Evolutionary conservation across 2,113 vertebrate genomes (phyloP).

Genomic region (Entomyzon cyanotis): DNA sequence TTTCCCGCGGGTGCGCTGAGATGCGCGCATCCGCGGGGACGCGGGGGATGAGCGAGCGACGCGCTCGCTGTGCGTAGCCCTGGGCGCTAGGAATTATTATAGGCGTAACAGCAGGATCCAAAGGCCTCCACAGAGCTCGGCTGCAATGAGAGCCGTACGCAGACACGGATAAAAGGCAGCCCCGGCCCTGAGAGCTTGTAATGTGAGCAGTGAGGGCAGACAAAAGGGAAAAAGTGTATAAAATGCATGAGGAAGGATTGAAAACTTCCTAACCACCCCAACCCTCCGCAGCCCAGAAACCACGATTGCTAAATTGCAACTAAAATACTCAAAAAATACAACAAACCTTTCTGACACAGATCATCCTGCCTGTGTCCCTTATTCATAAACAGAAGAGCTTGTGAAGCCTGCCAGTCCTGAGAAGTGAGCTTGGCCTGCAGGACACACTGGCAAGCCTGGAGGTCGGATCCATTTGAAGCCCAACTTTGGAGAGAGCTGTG

Average conservation of each 20-base stretch:
- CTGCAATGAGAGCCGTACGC: neutral
- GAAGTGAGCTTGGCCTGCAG: neutral
- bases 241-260: neutral
- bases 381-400: rapidly evolving
- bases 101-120: neutral
- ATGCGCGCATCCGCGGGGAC: neutral
- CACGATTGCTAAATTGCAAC: neutral
- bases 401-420: neutral
- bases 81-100: neutral
- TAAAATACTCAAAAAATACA: neutral
- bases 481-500: rapidly evolving
- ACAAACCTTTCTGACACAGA: neutral
- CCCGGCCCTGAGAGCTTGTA: neutral
- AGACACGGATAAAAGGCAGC: neutral
- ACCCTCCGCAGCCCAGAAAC: rapidly evolving
- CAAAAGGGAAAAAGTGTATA: neutral
- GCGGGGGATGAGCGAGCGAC: neutral
- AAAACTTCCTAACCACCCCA: neutral
- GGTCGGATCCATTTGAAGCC: neutral
- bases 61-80: neutral
- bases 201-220: neutral
- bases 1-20: slow-evolving; percentile 42
- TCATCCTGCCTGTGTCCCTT: neutral
- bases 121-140: slow-evolving; percentile 4
- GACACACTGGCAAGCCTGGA: neutral